Evolutionary conservation across 2,113 vertebrate genomes (phyloP).

Genomic region (Oxygymnocypris stewartii): DNA sequence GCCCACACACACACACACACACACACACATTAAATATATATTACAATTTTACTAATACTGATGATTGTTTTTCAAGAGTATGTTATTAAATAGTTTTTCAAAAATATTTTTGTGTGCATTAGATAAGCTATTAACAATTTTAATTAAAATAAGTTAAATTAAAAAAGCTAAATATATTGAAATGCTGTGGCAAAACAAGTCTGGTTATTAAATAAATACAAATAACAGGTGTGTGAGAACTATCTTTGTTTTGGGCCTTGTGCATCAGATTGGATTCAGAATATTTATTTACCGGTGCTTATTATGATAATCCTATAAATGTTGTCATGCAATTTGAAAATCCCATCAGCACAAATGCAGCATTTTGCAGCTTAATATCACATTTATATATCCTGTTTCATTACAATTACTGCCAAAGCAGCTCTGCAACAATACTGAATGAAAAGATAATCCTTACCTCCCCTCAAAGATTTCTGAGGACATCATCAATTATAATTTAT

Average conservation of each 20-base stretch:
- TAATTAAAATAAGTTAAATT: too few relatives aligned
- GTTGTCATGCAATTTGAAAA: constrained; percentile 41
- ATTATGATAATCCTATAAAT: constrained; percentile 54
- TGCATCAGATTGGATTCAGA: constrained; percentile 34
- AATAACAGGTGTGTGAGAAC: neutral
- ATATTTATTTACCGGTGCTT: constrained; percentile 41
- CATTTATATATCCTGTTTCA: constrained; percentile 12
- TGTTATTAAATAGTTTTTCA: neutral
- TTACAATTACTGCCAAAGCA: constrained; percentile 15
- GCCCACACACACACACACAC: too few relatives aligned
- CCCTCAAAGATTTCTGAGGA: constrained; percentile 11
- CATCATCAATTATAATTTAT: neutral
- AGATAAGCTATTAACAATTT: too few relatives aligned
- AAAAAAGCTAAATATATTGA: neutral
- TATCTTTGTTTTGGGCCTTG: neutral
- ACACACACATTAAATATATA: too few relatives aligned
- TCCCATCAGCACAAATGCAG: constrained; percentile 43
- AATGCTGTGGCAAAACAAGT: neutral
- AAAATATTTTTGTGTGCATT: neutral
- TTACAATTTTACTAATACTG: neutral
- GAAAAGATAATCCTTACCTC: constrained; percentile 21
- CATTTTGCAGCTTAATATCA: constrained; percentile 38
- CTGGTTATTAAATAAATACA: neutral
- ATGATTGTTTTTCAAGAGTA: neutral
- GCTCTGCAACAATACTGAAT: neutral